Evolutionary conservation across 2,888 invertebrate species (phyloP).

Genomic region (Ptychoptera albimana): DNA sequence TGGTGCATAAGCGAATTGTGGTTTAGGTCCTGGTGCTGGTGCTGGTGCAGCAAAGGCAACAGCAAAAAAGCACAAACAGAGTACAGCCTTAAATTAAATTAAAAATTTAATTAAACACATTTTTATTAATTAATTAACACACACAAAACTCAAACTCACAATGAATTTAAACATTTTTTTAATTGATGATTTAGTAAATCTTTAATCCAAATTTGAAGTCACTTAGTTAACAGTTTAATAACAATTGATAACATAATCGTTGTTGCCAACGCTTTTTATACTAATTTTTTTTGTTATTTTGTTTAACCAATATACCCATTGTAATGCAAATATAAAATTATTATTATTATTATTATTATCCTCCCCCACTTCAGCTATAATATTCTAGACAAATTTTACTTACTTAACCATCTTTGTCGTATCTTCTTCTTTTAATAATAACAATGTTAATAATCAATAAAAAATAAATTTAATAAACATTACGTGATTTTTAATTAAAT

Average conservation of each 20-base stretch:
- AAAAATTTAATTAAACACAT: not conserved
- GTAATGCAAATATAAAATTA: too few species aligned
- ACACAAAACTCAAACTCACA: conserved; percentile 7
- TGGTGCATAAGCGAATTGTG: conserved; percentile 4
- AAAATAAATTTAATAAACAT: too few species aligned
- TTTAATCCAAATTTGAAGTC: not conserved
- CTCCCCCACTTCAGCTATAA: too few species aligned
- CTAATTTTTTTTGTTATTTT: not conserved
- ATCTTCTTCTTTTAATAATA: too few species aligned
- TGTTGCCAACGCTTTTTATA: not conserved
- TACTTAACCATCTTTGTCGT: too few species aligned
- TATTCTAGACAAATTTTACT: too few species aligned
- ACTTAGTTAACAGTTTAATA: not conserved
- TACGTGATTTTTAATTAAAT: too few species aligned
- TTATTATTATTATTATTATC: too few species aligned
- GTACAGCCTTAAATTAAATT: conserved; percentile 4
- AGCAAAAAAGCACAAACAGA: conserved; percentile 8
- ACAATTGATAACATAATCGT: not conserved
- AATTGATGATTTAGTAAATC: not conserved
- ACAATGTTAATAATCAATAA: too few species aligned
- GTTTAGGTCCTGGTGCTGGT: conserved; percentile 9
- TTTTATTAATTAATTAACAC: not conserved
- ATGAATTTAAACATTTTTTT: conserved; percentile 8
- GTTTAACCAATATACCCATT: not conserved
- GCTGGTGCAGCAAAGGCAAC: conserved; percentile 6